Base-by-base conservation (phyloP, 2,797 vertebrate species). In the Arremon brunneinucha region DNA sequence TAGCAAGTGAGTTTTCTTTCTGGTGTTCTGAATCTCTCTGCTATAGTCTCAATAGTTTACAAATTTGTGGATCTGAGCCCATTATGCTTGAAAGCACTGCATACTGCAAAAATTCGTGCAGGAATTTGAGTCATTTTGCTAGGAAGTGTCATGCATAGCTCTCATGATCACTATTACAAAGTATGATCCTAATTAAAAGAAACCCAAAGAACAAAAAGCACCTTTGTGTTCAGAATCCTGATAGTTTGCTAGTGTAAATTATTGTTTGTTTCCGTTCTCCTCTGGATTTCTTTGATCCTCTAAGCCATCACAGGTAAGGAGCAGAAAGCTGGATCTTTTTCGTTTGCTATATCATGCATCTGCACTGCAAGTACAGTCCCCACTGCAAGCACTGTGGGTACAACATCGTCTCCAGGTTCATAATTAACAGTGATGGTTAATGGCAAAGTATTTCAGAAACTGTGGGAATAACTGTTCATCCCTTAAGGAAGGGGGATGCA, bases 41-140 rank as follows among this genome's bases (percentile, higher is more conserved):
- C n/a, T 75, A 24, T 9, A 65, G 13, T 44, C 62, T 71, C 72
- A 18, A 35, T 23, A 71, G 22, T 50, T 72, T 63, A 55, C 17
- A 52, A 30, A 68, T 83, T 50, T 63, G 55, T 83, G 76, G 52
- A 74, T 78, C 57, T 81, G 69, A 89, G 57, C 50, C 55, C 74
- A 52, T 83, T 87, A 69, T 28, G 28, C 80, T 67, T 89, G 39
- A 91, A 94, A 93, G 57, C 4, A 3, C 44, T 43, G n/a, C 59
- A 56, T 34, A n/a, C 62, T 81, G 76, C 60, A 85, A 83, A 89
- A 92, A 78, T 80, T 85, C 53, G 12, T 88, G 86, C 41, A 92
- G 64, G 83, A 95, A 93, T 95, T 83, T 75, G 63, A 81, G 67
- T 83, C 28, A 89, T 95, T 95, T 94, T 91, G 32, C 76, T 90